phyloP scores from a whole-genome alignment of 1,140 invertebrate species.

The Achroia grisella region DNA sequence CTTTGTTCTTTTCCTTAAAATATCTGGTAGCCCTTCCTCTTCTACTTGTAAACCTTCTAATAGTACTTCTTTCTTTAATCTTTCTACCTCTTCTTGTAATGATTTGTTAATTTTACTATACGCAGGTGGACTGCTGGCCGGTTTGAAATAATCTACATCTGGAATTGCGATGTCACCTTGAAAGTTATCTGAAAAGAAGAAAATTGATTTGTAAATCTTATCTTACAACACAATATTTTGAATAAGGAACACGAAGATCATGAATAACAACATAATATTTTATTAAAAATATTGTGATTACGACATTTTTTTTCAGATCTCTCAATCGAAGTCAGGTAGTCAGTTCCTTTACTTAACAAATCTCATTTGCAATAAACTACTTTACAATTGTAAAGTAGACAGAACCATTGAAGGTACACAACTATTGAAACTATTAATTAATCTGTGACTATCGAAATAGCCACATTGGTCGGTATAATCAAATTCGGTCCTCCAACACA shows the following conservation, averaged over 20 bases:
- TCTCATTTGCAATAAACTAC: too few species aligned
- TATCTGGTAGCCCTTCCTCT: constrained; percentile 84
- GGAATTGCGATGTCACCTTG: constrained; percentile 88
- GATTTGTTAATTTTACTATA: constrained; percentile 77
- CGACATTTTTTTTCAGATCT: too few species aligned
- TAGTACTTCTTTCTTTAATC: constrained; percentile 84
- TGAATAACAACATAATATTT: too few species aligned
- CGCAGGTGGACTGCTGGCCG: constrained; percentile 50
- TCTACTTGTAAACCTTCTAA: constrained; percentile 87
- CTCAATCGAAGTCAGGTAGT: too few species aligned
- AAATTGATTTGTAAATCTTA: background rate
- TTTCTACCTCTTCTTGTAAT: constrained; percentile 82
- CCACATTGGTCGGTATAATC: constrained; percentile 9
- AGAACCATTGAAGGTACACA: too few species aligned
- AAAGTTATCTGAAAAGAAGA: constrained; percentile 78
- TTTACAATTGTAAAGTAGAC: too few species aligned
- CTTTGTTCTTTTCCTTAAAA: constrained; percentile 79
- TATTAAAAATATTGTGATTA: too few species aligned
- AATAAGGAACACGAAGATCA: too few species aligned
- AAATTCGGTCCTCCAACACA: constrained; percentile 28
- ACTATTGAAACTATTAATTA: too few species aligned
- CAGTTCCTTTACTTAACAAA: too few species aligned
- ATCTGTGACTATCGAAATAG: too few species aligned
- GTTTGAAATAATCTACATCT: constrained; percentile 74
- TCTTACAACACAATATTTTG: too few species aligned